Base-by-base conservation (phyloP, 2,797 vertebrate species). In the Chiroxiphia lanceolata region DNA sequence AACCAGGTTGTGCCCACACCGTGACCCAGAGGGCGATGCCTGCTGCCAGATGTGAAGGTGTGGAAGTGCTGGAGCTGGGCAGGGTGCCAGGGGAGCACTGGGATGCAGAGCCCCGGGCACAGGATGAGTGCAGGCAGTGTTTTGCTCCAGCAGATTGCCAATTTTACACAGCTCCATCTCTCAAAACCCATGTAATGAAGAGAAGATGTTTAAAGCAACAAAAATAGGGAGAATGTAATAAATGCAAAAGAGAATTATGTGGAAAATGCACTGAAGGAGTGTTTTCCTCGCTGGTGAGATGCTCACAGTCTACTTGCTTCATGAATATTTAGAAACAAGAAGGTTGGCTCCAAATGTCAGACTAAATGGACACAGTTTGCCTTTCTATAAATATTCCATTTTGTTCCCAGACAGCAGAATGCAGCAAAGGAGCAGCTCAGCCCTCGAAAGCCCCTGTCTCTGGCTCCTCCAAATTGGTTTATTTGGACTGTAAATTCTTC, bases 261-360 rank as follows among this genome's bases (percentile, higher is more conserved):
- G 72, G 79, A 70, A 96, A 94, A 91, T 38, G 68, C 70, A 80
- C 65, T 11, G 72, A 50, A 68, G 67, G 36, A 91, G 69, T 8
- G 78, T 71, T 90, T 61, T 54, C 64, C 91, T 86, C 1, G 8
- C 81, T 89, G 87, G 6, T 3, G 74, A 79, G 68, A 69, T 0
- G 11, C 82, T 93, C 75, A 61, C 61, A 27, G 69, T 90, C 67
- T 81, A 51, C 69, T 93, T 85, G 63, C 89, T 84, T 95, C 95
- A 96, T 97, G 92, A 97, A 97, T 97, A 96, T 96, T 97, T 95
- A 97, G 83, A 67, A 93, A 93, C 85, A 87, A 89, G 82, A 71
- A 90, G 70, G 83, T 70, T 96, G 93, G 64, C 78, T 96, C 79
- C 87, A 75, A 95, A 90, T 93, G 80, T 79, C 95, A 93, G 63